A percentile compares a stretch with the other conserved stretches of the same genome.
phyloP scores from a whole-genome alignment of 2,888 invertebrate species.

The Xestoiulus laeticollis region DNA sequence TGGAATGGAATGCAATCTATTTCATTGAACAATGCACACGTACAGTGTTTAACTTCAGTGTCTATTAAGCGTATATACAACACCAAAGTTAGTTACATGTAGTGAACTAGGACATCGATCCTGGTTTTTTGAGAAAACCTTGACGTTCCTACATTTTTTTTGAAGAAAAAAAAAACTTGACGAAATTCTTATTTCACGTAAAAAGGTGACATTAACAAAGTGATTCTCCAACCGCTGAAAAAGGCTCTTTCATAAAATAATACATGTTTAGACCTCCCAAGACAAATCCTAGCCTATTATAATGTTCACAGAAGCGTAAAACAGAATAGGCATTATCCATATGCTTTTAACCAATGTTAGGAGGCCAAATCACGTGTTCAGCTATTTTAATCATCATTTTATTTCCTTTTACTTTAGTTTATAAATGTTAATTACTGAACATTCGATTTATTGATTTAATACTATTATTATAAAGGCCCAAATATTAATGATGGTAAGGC shows the following conservation, averaged over 20 bases:
- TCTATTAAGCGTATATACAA: background rate
- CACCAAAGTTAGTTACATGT: background rate
- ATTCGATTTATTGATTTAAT: background rate
- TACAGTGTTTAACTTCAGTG: background rate
- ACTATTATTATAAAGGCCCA: background rate
- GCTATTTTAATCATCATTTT: too few species aligned
- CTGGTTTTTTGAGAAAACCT: background rate
- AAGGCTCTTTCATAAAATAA: background rate
- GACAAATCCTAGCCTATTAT: too few species aligned
- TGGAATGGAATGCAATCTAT: slow-evolving; percentile 22
- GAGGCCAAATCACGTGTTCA: too few species aligned
- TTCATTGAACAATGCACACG: slow-evolving; percentile 17
- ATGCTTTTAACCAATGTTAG: too few species aligned
- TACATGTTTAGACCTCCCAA: too few species aligned
- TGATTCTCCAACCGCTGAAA: background rate
- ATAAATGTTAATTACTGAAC: too few species aligned
- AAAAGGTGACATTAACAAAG: background rate
- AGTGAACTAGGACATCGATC: background rate
- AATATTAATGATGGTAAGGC: background rate
- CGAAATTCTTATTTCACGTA: background rate
- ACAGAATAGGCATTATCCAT: too few species aligned
- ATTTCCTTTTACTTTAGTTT: too few species aligned
- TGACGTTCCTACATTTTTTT: background rate
- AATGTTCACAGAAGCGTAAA: too few species aligned
- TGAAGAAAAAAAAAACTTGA: too few species aligned